phyloP scores from a whole-genome alignment of 2,113 vertebrate species.

The Rhizomys pruinosus region DNA sequence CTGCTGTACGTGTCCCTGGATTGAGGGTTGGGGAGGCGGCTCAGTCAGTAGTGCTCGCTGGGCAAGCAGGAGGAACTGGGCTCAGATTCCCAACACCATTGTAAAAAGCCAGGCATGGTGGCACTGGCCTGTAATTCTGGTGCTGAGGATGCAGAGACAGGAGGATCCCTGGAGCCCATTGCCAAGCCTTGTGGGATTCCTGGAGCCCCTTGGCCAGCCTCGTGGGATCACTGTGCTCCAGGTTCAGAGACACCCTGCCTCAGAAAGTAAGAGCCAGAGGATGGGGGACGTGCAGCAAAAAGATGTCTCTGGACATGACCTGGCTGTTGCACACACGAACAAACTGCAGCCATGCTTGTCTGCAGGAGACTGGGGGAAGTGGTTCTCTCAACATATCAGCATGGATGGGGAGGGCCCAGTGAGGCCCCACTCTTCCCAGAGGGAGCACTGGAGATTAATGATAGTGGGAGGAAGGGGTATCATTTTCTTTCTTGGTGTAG shows the following conservation, averaged over 20 bases:
- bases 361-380: neutral
- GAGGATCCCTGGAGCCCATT: too few species aligned
- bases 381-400: neutral
- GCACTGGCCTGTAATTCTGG: too few species aligned
- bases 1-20: accelerated
- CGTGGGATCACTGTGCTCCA: neutral
- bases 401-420: too few species aligned
- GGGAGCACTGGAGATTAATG: neutral
- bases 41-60: neutral
- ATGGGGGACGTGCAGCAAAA: too few species aligned
- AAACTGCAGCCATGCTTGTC: neutral
- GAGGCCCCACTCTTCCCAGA: neutral
- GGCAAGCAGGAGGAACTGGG: too few species aligned
- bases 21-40: neutral
- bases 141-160: neutral
- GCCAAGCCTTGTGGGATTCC: accelerated
- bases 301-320: neutral
- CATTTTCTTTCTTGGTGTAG: neutral
- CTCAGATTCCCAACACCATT: neutral
- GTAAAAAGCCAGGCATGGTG: too few species aligned
- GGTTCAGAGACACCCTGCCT: neutral
- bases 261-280: neutral
- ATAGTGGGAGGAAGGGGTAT: neutral
- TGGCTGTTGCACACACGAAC: neutral
- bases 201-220: too few species aligned